A percentile compares a stretch with the other conserved stretches of the same genome.
phyloP scores from a whole-genome alignment of 2,797 vertebrate species.

The Thripadectes ignobilis region DNA sequence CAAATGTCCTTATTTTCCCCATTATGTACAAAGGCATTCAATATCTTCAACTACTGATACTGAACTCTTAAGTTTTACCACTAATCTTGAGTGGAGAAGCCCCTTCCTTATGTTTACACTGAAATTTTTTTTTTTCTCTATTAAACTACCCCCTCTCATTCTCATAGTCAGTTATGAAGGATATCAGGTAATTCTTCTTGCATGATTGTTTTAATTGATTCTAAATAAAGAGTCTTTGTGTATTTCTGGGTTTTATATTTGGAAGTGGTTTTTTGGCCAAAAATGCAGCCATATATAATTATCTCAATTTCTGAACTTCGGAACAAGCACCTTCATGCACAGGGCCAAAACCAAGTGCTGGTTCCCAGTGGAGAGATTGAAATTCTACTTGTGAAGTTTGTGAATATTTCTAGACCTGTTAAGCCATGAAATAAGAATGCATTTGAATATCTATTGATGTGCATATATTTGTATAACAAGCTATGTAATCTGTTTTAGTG shows the following conservation, averaged over 20 bases:
- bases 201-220: background rate
- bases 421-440: background rate
- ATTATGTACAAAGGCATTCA: background rate
- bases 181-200: background rate
- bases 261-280: background rate
- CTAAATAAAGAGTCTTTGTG: background rate
- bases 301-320: background rate
- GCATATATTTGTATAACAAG: background rate
- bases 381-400: background rate
- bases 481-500: background rate
- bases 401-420: background rate
- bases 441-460: background rate
- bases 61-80: background rate
- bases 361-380: background rate
- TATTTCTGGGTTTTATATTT: background rate
- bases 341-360: background rate
- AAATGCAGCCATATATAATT: background rate
- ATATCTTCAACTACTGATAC: background rate
- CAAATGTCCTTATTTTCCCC: background rate
- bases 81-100: background rate
- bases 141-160: background rate
- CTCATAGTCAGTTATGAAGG: background rate
- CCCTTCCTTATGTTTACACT: background rate
- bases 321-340: background rate
- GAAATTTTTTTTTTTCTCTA: background rate